Evolutionary conservation across 2,888 invertebrate genomes (phyloP).

Genomic region (Litoditis marina): DNA sequence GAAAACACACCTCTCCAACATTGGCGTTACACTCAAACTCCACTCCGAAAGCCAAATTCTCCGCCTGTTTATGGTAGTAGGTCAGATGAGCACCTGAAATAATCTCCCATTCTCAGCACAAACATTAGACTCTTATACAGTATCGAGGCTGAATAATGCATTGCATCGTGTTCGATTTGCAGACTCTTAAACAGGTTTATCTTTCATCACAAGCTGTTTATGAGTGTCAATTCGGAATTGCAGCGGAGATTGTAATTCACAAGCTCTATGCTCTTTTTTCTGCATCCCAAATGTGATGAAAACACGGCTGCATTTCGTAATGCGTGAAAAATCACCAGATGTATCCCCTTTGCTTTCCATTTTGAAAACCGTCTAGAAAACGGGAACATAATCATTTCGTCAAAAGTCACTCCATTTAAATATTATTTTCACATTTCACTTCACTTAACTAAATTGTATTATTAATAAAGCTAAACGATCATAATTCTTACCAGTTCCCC

Average conservation of each 20-base stretch:
- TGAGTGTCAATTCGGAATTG: not conserved
- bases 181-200: too few species aligned
- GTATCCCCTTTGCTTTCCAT: too few species aligned
- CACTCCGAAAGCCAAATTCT: slow-evolving; percentile 75
- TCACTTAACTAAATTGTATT: too few species aligned
- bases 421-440: too few species aligned
- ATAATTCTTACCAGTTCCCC: slow-evolving; percentile 26
- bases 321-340: too few species aligned
- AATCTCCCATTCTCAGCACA: not conserved
- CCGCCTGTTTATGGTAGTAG: slow-evolving; percentile 85
- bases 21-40: slow-evolving; percentile 76
- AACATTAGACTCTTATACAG: slow-evolving; percentile 8
- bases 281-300: not conserved
- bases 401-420: too few species aligned
- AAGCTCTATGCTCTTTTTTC: too few species aligned
- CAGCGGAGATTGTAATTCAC: too few species aligned
- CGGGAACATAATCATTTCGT: not conserved
- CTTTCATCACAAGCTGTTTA: too few species aligned
- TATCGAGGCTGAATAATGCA: not conserved
- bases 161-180: too few species aligned
- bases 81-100: slow-evolving; percentile 72
- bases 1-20: slow-evolving; percentile 33
- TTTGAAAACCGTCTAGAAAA: not conserved
- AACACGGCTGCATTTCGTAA: too few species aligned
- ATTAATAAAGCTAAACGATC: too few species aligned